A percentile compares a stretch with the other conserved stretches of the same genome.
phyloP scores from a whole-genome alignment of 2,888 invertebrate species.

The Eupithecia abbreviata region DNA sequence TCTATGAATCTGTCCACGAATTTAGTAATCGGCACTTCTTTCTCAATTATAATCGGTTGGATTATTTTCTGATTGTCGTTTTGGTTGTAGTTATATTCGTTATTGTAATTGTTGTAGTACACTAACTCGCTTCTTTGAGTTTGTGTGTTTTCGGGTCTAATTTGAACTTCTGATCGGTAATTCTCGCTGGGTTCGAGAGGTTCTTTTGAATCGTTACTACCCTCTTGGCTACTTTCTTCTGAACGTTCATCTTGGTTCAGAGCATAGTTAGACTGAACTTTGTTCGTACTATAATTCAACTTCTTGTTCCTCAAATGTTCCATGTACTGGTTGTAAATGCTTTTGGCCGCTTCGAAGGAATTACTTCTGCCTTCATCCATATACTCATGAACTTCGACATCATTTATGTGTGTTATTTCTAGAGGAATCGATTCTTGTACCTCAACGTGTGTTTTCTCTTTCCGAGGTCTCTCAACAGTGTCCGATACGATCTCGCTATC shows the following conservation, averaged over 20 bases:
- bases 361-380: constrained; percentile 71
- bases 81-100: constrained; percentile 49
- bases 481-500: constrained; percentile 72
- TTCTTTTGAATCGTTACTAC: constrained; percentile 57
- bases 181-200: constrained; percentile 68
- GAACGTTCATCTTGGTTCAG: constrained; percentile 59
- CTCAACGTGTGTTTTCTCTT: constrained; percentile 84
- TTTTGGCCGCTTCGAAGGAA: constrained; percentile 55
- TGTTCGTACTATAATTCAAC: constrained; percentile 64
- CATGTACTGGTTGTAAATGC: constrained; percentile 67
- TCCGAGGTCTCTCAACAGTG: constrained; percentile 68
- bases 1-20: constrained; percentile 75
- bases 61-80: constrained; percentile 67
- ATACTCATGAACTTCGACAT: constrained; percentile 76
- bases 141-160: constrained; percentile 59
- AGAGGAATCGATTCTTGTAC: constrained; percentile 86
- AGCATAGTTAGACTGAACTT: constrained; percentile 61
- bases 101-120: constrained; percentile 52
- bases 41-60: constrained; percentile 77
- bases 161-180: constrained; percentile 61
- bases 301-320: constrained; percentile 70
- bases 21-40: constrained; percentile 76
- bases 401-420: constrained; percentile 79
- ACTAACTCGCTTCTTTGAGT: constrained; percentile 60
- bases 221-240: constrained; percentile 48